Conservation (phyloP, 2,797 vertebrate species). For the Sebastiscus tertius region DNA sequence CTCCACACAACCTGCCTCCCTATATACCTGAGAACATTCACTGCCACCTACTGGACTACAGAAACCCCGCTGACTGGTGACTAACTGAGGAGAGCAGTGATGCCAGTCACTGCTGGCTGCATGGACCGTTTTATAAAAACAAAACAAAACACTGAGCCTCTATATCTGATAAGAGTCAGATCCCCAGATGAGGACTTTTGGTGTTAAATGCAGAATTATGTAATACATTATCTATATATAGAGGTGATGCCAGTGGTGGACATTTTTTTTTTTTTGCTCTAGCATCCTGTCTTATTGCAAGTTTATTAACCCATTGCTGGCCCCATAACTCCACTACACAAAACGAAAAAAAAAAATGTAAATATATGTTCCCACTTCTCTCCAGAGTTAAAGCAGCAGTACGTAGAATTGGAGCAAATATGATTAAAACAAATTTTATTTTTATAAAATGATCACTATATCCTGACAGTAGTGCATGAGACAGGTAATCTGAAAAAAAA, state of each 20-base stretch:
- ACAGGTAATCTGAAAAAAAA: too few species aligned
- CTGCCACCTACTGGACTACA: conserved; percentile 82
- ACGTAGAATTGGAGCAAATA: too few species aligned
- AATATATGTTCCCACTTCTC: neutral
- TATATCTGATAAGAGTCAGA: neutral
- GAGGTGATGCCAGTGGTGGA: neutral
- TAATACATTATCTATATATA: neutral
- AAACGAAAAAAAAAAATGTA: too few species aligned
- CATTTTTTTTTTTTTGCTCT: neutral
- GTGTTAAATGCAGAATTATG: neutral
- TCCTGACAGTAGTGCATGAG: too few species aligned
- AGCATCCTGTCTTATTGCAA: neutral
- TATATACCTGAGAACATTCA: conserved; percentile 76
- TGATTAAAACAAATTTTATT: too few species aligned
- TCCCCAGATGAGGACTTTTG: neutral
- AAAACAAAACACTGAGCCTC: too few species aligned
- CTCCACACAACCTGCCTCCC: conserved; percentile 50
- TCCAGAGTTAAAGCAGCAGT: neutral
- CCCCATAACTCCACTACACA: neutral
- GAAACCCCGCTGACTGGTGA: conserved; percentile 9
- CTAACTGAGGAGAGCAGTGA: neutral
- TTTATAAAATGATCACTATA: too few species aligned
- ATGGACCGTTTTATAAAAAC: too few species aligned
- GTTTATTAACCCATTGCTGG: neutral
- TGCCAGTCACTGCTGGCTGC: neutral